These are phyloP conservation scores for Drosophila sechellia DNA, from an alignment of 1,140 invertebrate genomes.

Conservation along the genomic window DNA sequence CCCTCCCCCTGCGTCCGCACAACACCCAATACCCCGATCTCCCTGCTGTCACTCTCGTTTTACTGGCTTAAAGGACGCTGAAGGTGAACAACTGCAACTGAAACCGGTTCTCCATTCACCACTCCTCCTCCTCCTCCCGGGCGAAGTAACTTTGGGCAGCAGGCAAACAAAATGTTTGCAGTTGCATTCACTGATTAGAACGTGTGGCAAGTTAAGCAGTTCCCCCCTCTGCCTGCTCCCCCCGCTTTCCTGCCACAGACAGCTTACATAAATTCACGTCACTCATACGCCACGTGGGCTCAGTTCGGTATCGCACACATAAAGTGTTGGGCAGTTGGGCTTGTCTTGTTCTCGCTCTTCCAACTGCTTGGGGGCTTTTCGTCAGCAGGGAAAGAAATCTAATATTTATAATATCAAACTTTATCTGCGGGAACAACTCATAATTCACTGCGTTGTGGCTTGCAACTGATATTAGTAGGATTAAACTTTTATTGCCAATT, in stretches of 20 bases:
- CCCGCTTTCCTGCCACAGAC: conserved; percentile 36
- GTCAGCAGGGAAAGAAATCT: background rate
- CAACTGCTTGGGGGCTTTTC: conserved; percentile 1
- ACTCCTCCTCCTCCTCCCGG: background rate
- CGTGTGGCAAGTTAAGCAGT: conserved; percentile 68
- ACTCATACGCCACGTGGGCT: conserved; percentile 79
- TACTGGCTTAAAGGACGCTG: conserved; percentile 76
- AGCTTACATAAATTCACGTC: conserved; percentile 80
- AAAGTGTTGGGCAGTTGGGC: conserved; percentile 24
- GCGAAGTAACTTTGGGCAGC: conserved; percentile 38
- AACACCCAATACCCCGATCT: background rate
- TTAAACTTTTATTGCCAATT: no score
- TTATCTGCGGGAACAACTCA: no score
- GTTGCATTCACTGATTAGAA: conserved; percentile 78
- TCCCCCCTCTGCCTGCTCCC: background rate
- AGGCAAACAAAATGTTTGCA: conserved; percentile 56
- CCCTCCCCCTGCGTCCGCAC: conserved; percentile 18
- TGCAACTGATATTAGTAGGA: background rate
- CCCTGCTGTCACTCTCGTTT: conserved; percentile 11
- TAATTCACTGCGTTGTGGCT: no score
- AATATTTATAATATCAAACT: no score
- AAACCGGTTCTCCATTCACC: conserved; percentile 48
- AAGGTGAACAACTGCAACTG: conserved; percentile 75
- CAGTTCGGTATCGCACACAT: conserved; percentile 16
- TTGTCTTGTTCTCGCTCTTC: conserved; percentile 39